Conservation (phyloP, 1,140 invertebrate genomes). For the Leptinotarsa texana region DNA sequence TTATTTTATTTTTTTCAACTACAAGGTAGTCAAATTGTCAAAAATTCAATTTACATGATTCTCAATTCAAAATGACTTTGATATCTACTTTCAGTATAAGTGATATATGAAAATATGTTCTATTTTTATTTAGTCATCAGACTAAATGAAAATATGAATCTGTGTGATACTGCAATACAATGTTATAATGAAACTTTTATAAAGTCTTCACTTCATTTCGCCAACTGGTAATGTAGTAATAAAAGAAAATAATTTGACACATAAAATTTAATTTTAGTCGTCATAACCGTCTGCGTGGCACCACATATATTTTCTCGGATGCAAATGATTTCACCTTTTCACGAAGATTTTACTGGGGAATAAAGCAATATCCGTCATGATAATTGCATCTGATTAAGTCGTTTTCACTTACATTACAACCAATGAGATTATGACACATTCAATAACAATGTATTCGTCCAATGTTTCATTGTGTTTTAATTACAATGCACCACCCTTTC, state of each 20-base stretch:
- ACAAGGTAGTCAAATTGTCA: no score
- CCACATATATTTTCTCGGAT: neutral
- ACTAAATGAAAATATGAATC: no score
- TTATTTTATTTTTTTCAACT: no score
- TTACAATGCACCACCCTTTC: neutral
- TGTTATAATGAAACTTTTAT: neutral
- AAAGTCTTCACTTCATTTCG: neutral
- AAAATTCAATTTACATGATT: no score
- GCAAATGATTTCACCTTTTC: constrained; percentile 1
- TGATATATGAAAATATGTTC: no score
- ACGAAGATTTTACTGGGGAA: neutral
- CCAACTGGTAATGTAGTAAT: neutral
- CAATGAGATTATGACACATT: neutral
- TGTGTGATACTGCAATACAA: no score
- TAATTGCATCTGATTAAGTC: neutral
- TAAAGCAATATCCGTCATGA: neutral
- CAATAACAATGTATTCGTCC: neutral
- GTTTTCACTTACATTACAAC: neutral
- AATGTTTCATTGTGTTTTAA: neutral
- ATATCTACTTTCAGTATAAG: no score
- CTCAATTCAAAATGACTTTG: no score
- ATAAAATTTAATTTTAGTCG: neutral
- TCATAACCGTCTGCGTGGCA: neutral
- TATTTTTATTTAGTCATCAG: no score
- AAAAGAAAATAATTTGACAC: neutral